These are phyloP conservation scores for Clupea harengus DNA, from an alignment of 2,113 vertebrate genomes.

Conservation along the genomic window DNA sequence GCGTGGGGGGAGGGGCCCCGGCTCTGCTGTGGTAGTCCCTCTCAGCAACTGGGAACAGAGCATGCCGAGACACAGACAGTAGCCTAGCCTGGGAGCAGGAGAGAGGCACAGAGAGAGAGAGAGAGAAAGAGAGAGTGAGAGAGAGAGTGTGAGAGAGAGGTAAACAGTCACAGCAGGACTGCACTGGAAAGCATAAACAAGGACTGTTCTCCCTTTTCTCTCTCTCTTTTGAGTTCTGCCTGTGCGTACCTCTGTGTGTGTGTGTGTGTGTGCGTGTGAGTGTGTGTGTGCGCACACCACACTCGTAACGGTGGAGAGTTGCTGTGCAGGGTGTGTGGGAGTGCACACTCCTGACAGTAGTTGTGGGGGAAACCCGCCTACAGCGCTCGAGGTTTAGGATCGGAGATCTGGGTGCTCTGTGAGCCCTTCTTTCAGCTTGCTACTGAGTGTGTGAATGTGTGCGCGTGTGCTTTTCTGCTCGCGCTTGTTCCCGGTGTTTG, in stretches of 20 bases:
- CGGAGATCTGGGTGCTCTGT: not conserved
- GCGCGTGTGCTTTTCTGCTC: not conserved
- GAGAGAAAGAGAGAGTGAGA: not conserved
- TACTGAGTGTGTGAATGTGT: not conserved
- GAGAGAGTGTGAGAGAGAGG: not conserved
- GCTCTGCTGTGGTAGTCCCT: not conserved
- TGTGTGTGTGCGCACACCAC: not conserved
- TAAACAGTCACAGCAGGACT: not conserved
- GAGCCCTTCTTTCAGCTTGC: constrained; percentile 2
- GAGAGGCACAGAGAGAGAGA: not conserved
- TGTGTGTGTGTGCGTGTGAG: no score
- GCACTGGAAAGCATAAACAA: not conserved
- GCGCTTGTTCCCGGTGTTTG: not conserved
- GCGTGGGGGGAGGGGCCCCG: not conserved
- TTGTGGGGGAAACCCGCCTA: not conserved
- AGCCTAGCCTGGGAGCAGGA: not conserved
- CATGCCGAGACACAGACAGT: constrained; percentile 15
- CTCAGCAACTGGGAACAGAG: constrained; percentile 3
- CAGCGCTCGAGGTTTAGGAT: not conserved
- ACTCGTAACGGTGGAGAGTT: not conserved
- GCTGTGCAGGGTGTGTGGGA: not conserved
- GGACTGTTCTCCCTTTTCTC: not conserved
- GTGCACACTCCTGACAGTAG: not conserved
- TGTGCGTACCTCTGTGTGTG: not conserved
- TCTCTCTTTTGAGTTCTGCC: not conserved